phyloP scores from a whole-genome alignment of 92 coral and sea anemone genomes.

The Heliopora coerulea region DNA sequence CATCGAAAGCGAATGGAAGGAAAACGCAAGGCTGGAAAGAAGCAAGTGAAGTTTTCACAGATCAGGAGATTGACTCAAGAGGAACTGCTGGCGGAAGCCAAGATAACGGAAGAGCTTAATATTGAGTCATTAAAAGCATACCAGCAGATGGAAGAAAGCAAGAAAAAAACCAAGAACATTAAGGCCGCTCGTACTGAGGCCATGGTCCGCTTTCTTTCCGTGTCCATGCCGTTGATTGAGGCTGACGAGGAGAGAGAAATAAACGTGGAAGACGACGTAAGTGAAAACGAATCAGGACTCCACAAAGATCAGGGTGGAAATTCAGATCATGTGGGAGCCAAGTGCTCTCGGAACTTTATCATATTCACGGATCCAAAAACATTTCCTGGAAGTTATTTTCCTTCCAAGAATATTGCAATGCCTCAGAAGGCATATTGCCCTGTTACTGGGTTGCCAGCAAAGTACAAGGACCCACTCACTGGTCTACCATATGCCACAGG shows the following conservation, averaged over 20 bases:
- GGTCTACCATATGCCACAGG: slow-evolving; percentile 83
- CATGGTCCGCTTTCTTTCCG: slow-evolving; percentile 74
- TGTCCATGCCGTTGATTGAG: slow-evolving; percentile 93
- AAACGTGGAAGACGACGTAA: slow-evolving; percentile 68
- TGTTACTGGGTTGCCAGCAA: slow-evolving; percentile 84
- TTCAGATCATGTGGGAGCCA: slow-evolving; percentile 8
- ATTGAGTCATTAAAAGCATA: slow-evolving; percentile 82
- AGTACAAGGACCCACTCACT: slow-evolving; percentile 82
- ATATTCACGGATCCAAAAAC: slow-evolving; percentile 93
- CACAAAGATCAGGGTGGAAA: slow-evolving; percentile 48
- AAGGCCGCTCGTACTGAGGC: slow-evolving; percentile 86
- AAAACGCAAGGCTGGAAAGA: slow-evolving; percentile 18
- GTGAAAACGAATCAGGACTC: slow-evolving; percentile 54
- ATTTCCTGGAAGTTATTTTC: slow-evolving; percentile 85
- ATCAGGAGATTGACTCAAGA: slow-evolving; percentile 88
- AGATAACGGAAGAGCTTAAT: slow-evolving; percentile 86
- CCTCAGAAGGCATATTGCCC: slow-evolving; percentile 91
- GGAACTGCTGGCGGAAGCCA: slow-evolving; percentile 90
- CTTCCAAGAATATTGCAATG: slow-evolving; percentile 65
- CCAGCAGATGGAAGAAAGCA: slow-evolving; percentile 84
- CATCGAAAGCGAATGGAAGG: slow-evolving; percentile 31
- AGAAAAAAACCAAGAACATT: slow-evolving; percentile 83
- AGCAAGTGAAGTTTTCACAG: slow-evolving; percentile 38
- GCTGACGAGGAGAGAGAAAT: slow-evolving; percentile 66
- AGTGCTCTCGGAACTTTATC: slow-evolving; percentile 85